A percentile compares a stretch with the other conserved stretches of the same genome.
Conservation (phyloP, 2,888 invertebrate species). For the Mellilla xanthometata region DNA sequence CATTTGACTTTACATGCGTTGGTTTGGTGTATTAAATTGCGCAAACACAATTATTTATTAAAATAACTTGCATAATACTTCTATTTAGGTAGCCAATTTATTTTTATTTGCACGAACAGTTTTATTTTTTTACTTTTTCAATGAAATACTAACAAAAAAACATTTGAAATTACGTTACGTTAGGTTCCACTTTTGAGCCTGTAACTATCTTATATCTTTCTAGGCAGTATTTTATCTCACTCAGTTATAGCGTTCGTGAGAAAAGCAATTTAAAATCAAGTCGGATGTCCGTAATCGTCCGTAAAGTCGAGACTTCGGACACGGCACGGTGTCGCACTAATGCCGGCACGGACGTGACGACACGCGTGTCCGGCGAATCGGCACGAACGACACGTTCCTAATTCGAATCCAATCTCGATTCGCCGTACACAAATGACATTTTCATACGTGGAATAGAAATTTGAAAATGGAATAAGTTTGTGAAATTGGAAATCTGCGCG, state of each 20-base stretch:
- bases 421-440: conserved; percentile 26
- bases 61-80: neutral
- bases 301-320: conserved; percentile 24
- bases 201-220: no score
- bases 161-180: no score
- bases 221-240: conserved; percentile 20
- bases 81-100: no score
- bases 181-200: no score
- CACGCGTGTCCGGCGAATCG: conserved; percentile 37
- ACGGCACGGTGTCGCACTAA: conserved; percentile 32
- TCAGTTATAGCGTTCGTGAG: conserved; percentile 26
- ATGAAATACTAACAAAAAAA: no score
- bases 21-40: neutral
- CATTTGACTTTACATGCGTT: neutral
- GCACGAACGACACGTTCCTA: conserved; percentile 40
- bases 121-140: no score
- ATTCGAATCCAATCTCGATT: conserved; percentile 33
- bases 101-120: no score
- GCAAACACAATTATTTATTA: neutral
- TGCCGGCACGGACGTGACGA: conserved; percentile 38
- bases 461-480: conserved; percentile 16
- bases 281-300: conserved; percentile 32
- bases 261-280: conserved; percentile 32
- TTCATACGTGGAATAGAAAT: conserved; percentile 31
- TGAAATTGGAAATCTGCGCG: neutral